These are phyloP conservation scores for Drosophila baimaii DNA, from an alignment of 1,140 invertebrate genomes.

Conservation along the genomic window DNA sequence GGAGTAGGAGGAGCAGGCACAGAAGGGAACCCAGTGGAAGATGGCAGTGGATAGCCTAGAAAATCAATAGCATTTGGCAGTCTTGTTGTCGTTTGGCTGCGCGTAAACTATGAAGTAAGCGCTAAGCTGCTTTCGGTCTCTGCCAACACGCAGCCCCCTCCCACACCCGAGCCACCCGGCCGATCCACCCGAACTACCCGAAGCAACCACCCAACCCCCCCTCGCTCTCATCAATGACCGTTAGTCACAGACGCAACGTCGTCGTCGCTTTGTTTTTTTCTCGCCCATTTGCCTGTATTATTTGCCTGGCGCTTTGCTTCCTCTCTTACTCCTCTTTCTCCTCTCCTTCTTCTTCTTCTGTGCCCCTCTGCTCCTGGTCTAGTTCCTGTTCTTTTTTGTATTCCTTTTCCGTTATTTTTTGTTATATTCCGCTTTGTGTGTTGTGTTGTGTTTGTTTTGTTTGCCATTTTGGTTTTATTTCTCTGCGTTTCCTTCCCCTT, in stretches of 20 bases:
- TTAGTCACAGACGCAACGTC: slow-evolving; percentile 79
- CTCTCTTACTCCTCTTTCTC: slow-evolving; percentile 28
- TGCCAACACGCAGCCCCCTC: slow-evolving; percentile 50
- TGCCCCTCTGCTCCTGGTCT: slow-evolving; percentile 27
- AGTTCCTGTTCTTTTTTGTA: slow-evolving; percentile 28
- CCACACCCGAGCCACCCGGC: background rate
- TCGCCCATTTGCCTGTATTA: slow-evolving; percentile 46
- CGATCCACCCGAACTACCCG: background rate
- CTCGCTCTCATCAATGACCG: slow-evolving; percentile 53
- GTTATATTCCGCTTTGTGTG: slow-evolving; percentile 33
- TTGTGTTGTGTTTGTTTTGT: slow-evolving; percentile 63
- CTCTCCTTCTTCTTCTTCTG: no score
- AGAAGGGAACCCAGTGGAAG: background rate
- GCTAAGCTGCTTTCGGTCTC: slow-evolving; percentile 74
- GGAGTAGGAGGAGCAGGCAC: background rate
- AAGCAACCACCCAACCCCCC: no score
- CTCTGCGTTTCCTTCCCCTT: slow-evolving; percentile 59
- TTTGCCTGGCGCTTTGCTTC: slow-evolving; percentile 40
- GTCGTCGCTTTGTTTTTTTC: slow-evolving; percentile 74
- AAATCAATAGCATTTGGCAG: slow-evolving; percentile 81
- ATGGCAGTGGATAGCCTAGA: slow-evolving; percentile 29
- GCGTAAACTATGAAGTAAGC: slow-evolving; percentile 81
- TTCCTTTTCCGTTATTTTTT: slow-evolving; percentile 18
- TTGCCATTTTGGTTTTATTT: slow-evolving; percentile 75
- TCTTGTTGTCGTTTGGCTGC: slow-evolving; percentile 56